phyloP scores from a whole-genome alignment of 2,888 invertebrate species.

The Tanytarsus gracilentus region DNA sequence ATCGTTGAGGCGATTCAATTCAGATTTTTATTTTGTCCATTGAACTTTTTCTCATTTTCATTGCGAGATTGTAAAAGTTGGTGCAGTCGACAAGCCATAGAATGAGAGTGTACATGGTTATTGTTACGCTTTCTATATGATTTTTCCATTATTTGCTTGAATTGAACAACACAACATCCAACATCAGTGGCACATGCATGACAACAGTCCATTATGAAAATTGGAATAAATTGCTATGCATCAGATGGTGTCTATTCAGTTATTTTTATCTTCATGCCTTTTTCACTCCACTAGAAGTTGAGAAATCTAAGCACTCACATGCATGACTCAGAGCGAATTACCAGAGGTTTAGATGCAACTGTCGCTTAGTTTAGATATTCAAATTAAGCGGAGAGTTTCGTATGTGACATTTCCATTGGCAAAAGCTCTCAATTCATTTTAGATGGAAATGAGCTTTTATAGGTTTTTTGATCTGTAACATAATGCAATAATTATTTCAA shows the following conservation, averaged over 20 bases:
- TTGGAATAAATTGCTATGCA: constrained; percentile 26
- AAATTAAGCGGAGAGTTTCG: not conserved
- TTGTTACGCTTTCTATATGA: too few relatives aligned
- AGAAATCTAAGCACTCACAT: not conserved
- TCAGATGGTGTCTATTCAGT: constrained; percentile 10
- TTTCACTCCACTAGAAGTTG: not conserved
- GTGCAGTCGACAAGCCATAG: too few relatives aligned
- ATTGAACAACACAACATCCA: too few relatives aligned
- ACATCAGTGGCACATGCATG: constrained; percentile 6
- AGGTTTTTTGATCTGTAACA: too few relatives aligned
- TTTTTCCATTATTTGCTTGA: too few relatives aligned
- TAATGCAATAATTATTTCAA: too few relatives aligned
- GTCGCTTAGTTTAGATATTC: not conserved
- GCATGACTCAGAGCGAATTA: not conserved
- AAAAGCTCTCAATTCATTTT: too few relatives aligned
- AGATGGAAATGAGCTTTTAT: too few relatives aligned
- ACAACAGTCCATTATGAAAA: constrained; percentile 23
- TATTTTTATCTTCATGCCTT: not conserved
- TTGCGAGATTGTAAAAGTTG: too few relatives aligned
- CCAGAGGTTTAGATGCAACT: not conserved
- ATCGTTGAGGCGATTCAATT: constrained; percentile 1
- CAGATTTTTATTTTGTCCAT: not conserved
- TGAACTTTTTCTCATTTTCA: not conserved
- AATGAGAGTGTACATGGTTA: too few relatives aligned
- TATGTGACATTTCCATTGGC: too few relatives aligned